Evolutionary conservation across 1,140 invertebrate species (phyloP).

Genomic region (Muscidifurax raptorellus): DNA sequence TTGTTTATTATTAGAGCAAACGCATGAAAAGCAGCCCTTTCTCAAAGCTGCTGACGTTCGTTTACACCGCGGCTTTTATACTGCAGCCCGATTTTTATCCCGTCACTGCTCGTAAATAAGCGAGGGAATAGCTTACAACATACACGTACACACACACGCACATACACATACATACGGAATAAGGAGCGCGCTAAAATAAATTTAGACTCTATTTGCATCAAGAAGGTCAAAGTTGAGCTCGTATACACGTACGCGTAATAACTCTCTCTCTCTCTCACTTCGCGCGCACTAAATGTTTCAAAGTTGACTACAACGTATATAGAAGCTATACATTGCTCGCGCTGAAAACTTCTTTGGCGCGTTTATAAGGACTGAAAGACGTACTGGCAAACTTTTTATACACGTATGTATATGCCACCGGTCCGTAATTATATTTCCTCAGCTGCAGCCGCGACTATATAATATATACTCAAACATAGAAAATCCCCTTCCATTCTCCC

Average conservation of each 20-base stretch:
- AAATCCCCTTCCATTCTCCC: too few relatives aligned
- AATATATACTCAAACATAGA: too few relatives aligned
- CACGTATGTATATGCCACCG: too few relatives aligned
- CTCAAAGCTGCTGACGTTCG: background rate
- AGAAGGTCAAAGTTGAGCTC: slow-evolving; percentile 29
- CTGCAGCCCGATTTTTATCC: too few relatives aligned
- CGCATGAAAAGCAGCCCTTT: too few relatives aligned
- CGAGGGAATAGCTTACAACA: too few relatives aligned
- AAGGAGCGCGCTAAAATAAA: background rate
- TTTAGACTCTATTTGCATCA: slow-evolving; percentile 1
- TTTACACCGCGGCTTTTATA: background rate
- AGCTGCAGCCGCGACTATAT: too few relatives aligned
- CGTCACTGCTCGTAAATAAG: background rate
- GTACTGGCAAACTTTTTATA: background rate
- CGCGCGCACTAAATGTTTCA: background rate
- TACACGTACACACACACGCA: background rate
- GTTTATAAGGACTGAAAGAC: background rate
- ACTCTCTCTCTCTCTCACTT: background rate
- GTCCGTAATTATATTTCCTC: too few relatives aligned
- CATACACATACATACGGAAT: background rate
- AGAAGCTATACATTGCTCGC: background rate
- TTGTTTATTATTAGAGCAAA: too few relatives aligned
- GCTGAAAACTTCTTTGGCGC: background rate
- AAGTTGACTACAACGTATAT: background rate
- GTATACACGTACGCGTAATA: background rate